These are phyloP conservation scores for Caenorhabditis sp. DNA, from an alignment of 2,888 invertebrate genomes.

Conservation along the genomic window DNA sequence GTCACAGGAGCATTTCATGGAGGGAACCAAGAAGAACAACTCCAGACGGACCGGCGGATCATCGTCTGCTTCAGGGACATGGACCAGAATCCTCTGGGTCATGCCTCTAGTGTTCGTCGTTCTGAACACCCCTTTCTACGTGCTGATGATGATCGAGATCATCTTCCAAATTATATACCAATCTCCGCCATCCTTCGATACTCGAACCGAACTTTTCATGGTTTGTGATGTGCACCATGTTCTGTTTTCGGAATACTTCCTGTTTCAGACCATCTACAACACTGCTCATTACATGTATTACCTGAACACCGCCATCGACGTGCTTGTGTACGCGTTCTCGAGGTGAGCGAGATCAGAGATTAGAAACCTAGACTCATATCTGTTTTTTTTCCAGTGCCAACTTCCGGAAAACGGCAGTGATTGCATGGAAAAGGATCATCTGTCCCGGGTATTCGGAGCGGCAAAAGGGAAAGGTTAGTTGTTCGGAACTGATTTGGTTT, in stretches of 20 bases:
- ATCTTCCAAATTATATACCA: conserved; percentile 68
- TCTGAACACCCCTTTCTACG: conserved; percentile 82
- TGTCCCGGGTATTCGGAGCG: conserved; percentile 63
- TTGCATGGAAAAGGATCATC: conserved; percentile 77
- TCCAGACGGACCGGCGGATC: conserved; percentile 68
- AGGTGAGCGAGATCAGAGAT: no score
- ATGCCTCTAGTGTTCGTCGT: conserved; percentile 82
- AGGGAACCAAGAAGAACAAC: conserved; percentile 55
- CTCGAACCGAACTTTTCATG: conserved; percentile 66
- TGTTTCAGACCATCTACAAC: conserved; percentile 75
- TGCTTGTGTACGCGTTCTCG: conserved; percentile 82
- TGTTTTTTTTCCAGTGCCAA: conserved; percentile 81
- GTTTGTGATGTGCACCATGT: not conserved
- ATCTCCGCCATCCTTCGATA: conserved; percentile 55
- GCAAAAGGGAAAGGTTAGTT: conserved; percentile 58
- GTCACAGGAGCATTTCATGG: conserved; percentile 63
- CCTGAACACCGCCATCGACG: conserved; percentile 81
- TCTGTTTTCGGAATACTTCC: not conserved
- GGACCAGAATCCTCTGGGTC: conserved; percentile 80
- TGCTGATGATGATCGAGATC: conserved; percentile 71
- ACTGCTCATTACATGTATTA: conserved; percentile 82
- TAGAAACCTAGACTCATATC: no score
- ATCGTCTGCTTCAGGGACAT: conserved; percentile 67
- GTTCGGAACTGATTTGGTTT: not conserved
- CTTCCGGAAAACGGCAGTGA: conserved; percentile 80